These are phyloP conservation scores for Mirza zaza DNA, from an alignment of 2,113 vertebrate genomes.

Conservation along the genomic window DNA sequence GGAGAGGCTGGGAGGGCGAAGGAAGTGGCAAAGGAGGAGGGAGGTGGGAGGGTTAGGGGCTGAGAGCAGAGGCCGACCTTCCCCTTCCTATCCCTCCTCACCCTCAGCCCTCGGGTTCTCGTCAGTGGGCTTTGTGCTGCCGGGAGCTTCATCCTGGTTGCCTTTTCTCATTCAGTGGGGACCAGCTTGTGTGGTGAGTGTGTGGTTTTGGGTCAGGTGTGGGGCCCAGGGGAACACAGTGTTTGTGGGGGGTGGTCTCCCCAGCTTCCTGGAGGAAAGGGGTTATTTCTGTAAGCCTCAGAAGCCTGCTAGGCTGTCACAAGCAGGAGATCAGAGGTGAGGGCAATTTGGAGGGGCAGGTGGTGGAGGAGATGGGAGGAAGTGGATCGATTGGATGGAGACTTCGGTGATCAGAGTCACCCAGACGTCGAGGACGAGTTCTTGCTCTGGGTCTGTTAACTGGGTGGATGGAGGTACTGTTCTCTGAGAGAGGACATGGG, in stretches of 20 bases:
- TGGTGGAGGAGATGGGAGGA: background rate
- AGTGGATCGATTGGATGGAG: background rate
- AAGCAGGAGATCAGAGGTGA: background rate
- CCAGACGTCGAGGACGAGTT: background rate
- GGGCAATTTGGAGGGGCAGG: background rate
- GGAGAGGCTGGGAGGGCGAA: background rate
- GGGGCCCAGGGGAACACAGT: background rate
- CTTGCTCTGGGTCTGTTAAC: background rate
- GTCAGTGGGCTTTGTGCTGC: conserved; percentile 80
- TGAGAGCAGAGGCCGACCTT: background rate
- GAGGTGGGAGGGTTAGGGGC: background rate
- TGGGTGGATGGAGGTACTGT: too few species aligned
- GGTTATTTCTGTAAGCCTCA: background rate
- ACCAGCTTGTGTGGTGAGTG: conserved; percentile 88
- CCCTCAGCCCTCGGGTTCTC: conserved; percentile 73
- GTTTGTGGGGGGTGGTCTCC: background rate
- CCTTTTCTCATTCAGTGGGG: conserved; percentile 85
- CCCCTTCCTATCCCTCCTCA: background rate
- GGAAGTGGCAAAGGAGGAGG: background rate
- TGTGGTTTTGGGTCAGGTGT: background rate
- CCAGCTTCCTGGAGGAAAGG: background rate
- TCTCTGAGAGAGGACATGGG: fast-evolving
- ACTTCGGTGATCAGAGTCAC: background rate
- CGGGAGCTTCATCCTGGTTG: conserved; percentile 90
- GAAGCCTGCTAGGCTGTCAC: background rate